Conservation (phyloP, 2,797 vertebrate species). For the Onychomys arenicola region DNA sequence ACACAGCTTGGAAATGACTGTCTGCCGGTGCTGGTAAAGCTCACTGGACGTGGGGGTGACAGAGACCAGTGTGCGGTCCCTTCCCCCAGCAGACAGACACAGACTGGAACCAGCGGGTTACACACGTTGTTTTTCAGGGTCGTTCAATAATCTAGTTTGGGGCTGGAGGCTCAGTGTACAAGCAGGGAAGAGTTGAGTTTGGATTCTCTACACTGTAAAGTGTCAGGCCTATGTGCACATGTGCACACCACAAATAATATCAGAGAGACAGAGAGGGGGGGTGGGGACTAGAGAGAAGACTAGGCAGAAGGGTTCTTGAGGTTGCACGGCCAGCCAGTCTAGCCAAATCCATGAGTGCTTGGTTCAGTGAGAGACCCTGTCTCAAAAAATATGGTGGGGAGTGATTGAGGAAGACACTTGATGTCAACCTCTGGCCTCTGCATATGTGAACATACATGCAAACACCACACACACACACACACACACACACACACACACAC, state of each 20-base stretch:
- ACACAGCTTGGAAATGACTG: rapidly evolving
- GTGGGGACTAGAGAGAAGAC: background rate
- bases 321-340: background rate
- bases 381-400: background rate
- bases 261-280: background rate
- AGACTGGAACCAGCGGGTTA: rapidly evolving
- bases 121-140: rapidly evolving
- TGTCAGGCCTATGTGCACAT: background rate
- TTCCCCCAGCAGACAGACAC: background rate
- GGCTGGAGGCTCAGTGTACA: background rate
- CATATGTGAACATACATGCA: background rate
- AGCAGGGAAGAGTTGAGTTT: background rate
- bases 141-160: background rate
- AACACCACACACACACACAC: background rate
- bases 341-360: background rate
- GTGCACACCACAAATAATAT: background rate
- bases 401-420: background rate
- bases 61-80: rapidly evolving
- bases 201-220: background rate
- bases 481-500: background rate
- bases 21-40: rapidly evolving
- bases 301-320: background rate
- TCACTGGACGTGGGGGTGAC: background rate
- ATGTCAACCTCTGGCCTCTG: background rate
- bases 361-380: background rate